phyloP scores from a whole-genome alignment of 2,797 vertebrate species.

The Anniella stebbinsi region DNA sequence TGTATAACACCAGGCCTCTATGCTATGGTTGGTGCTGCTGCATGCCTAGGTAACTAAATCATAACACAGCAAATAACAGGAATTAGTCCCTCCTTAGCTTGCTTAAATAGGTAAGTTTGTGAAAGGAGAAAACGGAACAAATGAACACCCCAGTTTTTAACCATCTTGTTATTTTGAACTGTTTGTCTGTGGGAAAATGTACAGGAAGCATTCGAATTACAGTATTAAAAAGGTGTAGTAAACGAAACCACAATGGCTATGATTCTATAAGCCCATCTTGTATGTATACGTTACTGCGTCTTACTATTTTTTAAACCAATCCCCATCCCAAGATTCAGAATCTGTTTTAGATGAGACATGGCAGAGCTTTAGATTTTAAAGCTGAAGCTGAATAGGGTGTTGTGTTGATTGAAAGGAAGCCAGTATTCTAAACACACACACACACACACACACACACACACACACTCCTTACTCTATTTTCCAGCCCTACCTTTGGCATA shows the following conservation, averaged over 20 bases:
- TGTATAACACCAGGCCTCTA: slow-evolving; percentile 99
- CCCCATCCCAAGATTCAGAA: neutral
- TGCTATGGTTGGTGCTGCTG: slow-evolving; percentile 98
- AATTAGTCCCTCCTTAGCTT: neutral
- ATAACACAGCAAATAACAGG: neutral
- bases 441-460: neutral
- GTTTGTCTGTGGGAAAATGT: neutral
- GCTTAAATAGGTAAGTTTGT: neutral
- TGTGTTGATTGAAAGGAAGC: neutral
- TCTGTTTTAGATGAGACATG: neutral
- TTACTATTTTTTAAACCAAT: neutral
- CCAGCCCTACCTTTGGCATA: neutral
- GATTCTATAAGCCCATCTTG: neutral
- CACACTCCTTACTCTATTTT: neutral
- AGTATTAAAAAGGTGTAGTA: neutral
- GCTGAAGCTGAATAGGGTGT: neutral
- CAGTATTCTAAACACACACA: neutral
- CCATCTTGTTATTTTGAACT: neutral
- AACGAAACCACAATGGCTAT: neutral
- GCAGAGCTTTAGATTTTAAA: neutral
- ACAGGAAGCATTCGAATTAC: neutral
- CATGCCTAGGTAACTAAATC: slow-evolving; percentile 91
- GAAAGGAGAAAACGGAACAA: neutral
- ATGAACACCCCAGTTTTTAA: neutral
- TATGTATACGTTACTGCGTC: neutral